Base-by-base conservation (phyloP, 2,797 vertebrate genomes). In the Scolopax rusticola region DNA sequence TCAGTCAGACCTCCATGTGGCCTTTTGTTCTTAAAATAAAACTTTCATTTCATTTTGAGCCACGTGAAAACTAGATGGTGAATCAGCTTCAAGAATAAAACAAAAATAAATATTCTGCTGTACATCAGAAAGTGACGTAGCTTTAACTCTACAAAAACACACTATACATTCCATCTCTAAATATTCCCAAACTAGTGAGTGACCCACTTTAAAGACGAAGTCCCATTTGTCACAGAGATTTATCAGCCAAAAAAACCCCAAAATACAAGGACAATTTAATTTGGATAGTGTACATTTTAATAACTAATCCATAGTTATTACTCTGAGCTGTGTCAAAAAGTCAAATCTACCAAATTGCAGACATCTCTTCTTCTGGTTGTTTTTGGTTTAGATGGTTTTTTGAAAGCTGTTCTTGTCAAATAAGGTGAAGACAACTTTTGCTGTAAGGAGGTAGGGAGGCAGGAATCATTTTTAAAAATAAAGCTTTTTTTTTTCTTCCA, bases 11-110 rank as follows among this genome's bases (percentile, higher is more conserved):
- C 71, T 85, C 64, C 53, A 36, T 45, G n/a, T 28, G 5, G 68
- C 27, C 65, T 89, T 91, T 80, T 70, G 61, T 77, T 96, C 84
- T 86, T 90, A 88, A 91, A 94, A 95, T 92, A 91, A 91, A 87
- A 78, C 16, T 15, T 84, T 60, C 3, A 0, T 88, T 90, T 91
- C n/a, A 40, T 81, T 82, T 84, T 2, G 9, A 90, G 71, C 32
- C 86, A 45, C 24, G 24, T 87, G 77, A 87, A 93, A 83, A 92
- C 45, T 85, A 68, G 48, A 64, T 45, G 33, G 87, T 90, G 68
- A 97, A 63, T 94, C 90, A 95, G 64, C 86, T 94, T 83, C 83
- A 74, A 87, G 54, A 94, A 75, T 71, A 80, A 95, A 87, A 93
- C 36, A 82, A 79, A 93, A 89, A 74, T 88, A 89, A 87, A 70